Percentiles rank a stretch among this genome's conserved stretches.
phyloP scores from a whole-genome alignment of 2,888 invertebrate genomes.

The Sisyra nigra region DNA sequence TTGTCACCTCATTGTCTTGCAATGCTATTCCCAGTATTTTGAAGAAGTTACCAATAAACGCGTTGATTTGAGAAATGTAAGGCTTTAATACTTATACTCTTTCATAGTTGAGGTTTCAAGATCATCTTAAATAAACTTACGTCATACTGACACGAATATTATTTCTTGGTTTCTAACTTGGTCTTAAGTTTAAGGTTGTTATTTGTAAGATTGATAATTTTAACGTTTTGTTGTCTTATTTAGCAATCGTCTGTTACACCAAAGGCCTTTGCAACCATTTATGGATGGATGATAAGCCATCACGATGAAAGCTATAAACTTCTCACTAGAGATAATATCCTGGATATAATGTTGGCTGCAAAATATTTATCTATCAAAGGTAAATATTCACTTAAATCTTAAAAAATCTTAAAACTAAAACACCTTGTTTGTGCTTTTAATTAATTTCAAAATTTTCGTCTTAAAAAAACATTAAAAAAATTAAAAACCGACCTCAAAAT shows the following conservation, averaged over 20 bases:
- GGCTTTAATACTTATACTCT: too few relatives aligned
- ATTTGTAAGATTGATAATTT: too few relatives aligned
- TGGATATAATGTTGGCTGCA: conserved; percentile 56
- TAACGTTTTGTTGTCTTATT: too few relatives aligned
- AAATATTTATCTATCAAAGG: conserved; percentile 56
- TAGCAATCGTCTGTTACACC: conserved; percentile 16
- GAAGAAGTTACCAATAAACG: conserved; percentile 30
- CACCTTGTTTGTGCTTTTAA: not conserved
- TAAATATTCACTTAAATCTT: conserved; percentile 14
- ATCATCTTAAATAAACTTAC: too few relatives aligned
- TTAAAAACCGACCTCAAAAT: too few relatives aligned
- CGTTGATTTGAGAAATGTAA: conserved; percentile 16
- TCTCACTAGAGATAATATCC: conserved; percentile 48
- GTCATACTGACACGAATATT: too few relatives aligned
- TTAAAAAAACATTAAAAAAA: not conserved
- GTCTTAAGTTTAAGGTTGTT: too few relatives aligned
- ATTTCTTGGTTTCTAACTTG: too few relatives aligned
- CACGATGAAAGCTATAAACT: conserved; percentile 45
- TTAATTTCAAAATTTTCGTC: not conserved
- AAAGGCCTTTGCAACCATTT: conserved; percentile 49
- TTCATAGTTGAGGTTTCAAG: too few relatives aligned
- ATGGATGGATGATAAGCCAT: conserved; percentile 64
- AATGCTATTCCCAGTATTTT: conserved; percentile 51
- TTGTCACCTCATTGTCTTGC: conserved; percentile 50
- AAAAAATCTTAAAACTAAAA: not conserved